These are phyloP conservation scores for Psittacula echo DNA, from an alignment of 2,797 vertebrate genomes.

Conservation along the genomic window DNA sequence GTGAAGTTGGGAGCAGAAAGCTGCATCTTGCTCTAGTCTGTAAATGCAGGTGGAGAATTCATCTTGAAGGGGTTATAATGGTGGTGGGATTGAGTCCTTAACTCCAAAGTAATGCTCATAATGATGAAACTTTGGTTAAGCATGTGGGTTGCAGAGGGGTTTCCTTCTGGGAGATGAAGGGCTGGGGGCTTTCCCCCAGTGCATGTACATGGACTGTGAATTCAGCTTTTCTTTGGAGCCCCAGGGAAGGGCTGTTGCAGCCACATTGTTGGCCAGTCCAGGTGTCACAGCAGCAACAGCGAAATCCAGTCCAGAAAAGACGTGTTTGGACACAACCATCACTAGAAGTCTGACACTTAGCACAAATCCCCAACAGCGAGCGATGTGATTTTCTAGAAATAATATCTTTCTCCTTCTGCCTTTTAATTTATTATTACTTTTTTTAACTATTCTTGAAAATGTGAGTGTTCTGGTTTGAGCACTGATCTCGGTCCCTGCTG, in stretches of 20 bases:
- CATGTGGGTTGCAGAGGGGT: background rate
- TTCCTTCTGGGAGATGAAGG: background rate
- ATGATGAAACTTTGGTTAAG: background rate
- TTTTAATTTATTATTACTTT: background rate
- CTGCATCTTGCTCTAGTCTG: background rate
- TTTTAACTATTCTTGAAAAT: background rate
- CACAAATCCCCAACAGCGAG: background rate
- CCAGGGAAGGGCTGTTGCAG: background rate
- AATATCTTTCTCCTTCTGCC: background rate
- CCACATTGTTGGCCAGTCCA: background rate
- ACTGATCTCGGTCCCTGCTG: background rate
- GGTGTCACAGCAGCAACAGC: background rate
- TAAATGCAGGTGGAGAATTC: background rate
- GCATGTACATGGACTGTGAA: background rate
- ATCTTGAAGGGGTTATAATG: background rate
- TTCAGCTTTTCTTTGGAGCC: background rate
- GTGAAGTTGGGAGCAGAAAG: background rate
- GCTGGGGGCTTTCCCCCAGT: rapidly evolving
- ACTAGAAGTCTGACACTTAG: background rate
- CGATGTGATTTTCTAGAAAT: background rate
- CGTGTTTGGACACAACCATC: background rate
- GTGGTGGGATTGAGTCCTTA: background rate
- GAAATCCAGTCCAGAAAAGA: background rate
- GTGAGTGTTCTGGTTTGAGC: background rate
- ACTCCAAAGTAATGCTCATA: background rate